A percentile compares a stretch with the other conserved stretches of the same genome.
These are phyloP conservation scores for Charina bottae DNA, from an alignment of 2,113 vertebrate genomes.

Conservation along the genomic window DNA sequence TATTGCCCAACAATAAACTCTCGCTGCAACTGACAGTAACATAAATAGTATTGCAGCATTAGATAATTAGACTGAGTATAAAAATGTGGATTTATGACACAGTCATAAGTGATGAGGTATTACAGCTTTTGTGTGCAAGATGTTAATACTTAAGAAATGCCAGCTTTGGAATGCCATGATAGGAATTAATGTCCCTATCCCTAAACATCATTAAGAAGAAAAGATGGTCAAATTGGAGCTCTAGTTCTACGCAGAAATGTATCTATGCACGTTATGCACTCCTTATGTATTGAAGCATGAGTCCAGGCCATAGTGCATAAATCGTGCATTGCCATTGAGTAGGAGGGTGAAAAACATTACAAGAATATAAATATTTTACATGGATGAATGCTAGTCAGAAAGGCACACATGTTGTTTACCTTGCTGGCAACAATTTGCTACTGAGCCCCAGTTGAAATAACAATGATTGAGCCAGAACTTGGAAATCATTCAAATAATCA, in stretches of 20 bases:
- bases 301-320: background rate
- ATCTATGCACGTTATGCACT: background rate
- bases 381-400: background rate
- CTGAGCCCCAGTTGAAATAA: background rate
- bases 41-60: background rate
- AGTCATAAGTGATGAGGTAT: background rate
- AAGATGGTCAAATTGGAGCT: background rate
- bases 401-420: background rate
- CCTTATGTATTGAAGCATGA: background rate
- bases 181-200: background rate
- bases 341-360: conserved; percentile 2
- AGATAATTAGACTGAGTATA: conserved; percentile 4
- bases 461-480: background rate
- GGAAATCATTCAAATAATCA: background rate
- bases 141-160: conserved; percentile 29
- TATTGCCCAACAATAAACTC: background rate
- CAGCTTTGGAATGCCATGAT: background rate
- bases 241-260: background rate
- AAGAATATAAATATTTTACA: background rate
- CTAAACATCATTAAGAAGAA: conserved; percentile 2
- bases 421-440: background rate
- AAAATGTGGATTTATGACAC: conserved; percentile 10
- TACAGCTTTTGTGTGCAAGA: conserved; percentile 30
- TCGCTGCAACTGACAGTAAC: background rate
- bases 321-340: background rate